Percentiles rank a stretch among this genome's conserved stretches.
These are phyloP conservation scores for Volucella inflata DNA, from an alignment of 2,888 invertebrate species.

Conservation along the genomic window DNA sequence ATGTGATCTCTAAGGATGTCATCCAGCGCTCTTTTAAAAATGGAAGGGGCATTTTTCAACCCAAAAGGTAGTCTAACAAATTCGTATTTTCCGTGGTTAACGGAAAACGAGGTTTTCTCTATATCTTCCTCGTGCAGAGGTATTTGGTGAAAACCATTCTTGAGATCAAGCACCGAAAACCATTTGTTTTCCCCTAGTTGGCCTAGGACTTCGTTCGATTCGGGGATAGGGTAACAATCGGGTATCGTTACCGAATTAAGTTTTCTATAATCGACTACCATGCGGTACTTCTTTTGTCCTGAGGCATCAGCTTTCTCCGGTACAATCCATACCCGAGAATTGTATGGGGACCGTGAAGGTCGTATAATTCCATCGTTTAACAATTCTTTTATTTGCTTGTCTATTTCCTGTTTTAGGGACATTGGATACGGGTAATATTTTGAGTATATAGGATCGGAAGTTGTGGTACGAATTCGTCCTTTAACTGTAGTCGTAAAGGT, in stretches of 20 bases:
- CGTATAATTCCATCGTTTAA: too few relatives aligned
- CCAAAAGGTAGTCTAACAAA: conserved; percentile 56
- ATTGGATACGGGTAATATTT: too few relatives aligned
- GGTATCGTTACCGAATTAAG: conserved; percentile 42
- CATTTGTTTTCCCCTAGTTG: conserved; percentile 40
- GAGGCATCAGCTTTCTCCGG: too few relatives aligned
- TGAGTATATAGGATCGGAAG: too few relatives aligned
- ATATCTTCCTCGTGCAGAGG: conserved; percentile 38
- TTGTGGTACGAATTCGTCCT: too few relatives aligned
- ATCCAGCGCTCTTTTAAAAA: conserved; percentile 52
- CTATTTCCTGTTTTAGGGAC: too few relatives aligned
- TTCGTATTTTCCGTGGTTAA: conserved; percentile 54
- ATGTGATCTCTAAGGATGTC: conserved; percentile 54
- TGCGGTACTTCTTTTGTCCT: neutral
- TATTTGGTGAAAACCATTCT: conserved; percentile 61
- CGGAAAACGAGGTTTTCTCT: conserved; percentile 47
- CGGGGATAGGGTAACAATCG: conserved; percentile 55
- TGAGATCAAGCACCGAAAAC: conserved; percentile 45
- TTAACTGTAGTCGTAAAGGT: too few relatives aligned
- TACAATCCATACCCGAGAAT: too few relatives aligned
- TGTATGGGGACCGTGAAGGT: too few relatives aligned
- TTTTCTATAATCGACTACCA: neutral
- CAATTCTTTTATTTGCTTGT: too few relatives aligned
- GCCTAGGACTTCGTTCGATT: conserved; percentile 31
- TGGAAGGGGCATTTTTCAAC: conserved; percentile 57